These are phyloP conservation scores for Epistrophe eligans DNA, from an alignment of 2,888 invertebrate genomes.

Conservation along the genomic window DNA sequence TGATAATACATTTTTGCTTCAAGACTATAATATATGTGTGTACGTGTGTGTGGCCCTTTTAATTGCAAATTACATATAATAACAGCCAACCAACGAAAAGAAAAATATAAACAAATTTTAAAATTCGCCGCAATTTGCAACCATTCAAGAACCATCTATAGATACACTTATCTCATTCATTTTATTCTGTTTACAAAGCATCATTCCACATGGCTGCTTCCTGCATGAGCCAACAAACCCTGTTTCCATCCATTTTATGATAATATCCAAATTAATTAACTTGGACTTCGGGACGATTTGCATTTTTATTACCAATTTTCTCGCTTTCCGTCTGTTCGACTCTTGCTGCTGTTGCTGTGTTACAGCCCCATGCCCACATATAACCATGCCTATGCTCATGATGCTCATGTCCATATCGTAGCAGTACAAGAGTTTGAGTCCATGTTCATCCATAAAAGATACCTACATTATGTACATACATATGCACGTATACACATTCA, in stretches of 20 bases:
- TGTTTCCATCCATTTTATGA: constrained; percentile 74
- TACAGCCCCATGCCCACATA: not conserved
- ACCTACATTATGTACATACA: too few species aligned
- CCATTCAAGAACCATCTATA: constrained; percentile 44
- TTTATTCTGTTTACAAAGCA: constrained; percentile 37
- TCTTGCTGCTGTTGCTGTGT: constrained; percentile 12
- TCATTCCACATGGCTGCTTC: constrained; percentile 34
- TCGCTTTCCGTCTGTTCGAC: constrained; percentile 42
- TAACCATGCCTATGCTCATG: not conserved
- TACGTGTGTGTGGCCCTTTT: not conserved
- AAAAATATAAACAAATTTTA: constrained; percentile 25
- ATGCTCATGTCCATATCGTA: not conserved
- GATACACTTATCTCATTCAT: constrained; percentile 58
- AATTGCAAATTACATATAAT: constrained; percentile 11
- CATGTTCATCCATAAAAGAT: constrained; percentile 10
- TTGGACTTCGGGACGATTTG: constrained; percentile 75
- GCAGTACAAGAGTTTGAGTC: not conserved
- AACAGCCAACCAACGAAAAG: not conserved
- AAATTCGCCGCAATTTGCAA: constrained; percentile 61
- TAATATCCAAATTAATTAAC: constrained; percentile 76
- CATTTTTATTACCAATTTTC: constrained; percentile 76
- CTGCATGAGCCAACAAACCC: constrained; percentile 64
- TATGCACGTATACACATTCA: not conserved
- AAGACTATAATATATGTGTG: not conserved
- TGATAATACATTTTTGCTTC: not conserved